Percentiles rank a stretch among this genome's conserved stretches.
These are phyloP conservation scores for Rhea americana DNA, from an alignment of 2,113 vertebrate species.

Conservation along the genomic window DNA sequence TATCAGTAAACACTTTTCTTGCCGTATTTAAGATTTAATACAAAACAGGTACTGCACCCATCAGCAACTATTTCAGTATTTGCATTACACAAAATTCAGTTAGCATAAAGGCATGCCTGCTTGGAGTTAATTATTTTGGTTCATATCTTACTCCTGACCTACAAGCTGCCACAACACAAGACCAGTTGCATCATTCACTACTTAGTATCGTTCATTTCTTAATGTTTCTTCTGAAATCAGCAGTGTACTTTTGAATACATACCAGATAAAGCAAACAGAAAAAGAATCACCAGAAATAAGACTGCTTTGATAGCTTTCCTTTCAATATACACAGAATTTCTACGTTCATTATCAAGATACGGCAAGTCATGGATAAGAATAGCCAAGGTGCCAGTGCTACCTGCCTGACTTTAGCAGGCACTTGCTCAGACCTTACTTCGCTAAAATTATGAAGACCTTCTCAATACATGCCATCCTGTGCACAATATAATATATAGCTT, in stretches of 20 bases:
- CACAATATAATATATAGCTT: neutral
- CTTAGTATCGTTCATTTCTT: neutral
- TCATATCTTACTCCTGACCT: neutral
- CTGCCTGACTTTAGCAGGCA: neutral
- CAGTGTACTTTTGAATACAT: neutral
- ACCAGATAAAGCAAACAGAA: neutral
- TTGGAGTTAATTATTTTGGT: neutral
- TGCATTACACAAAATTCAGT: neutral
- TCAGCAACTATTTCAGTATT: neutral
- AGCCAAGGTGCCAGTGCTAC: neutral
- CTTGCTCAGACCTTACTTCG: neutral
- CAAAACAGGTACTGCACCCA: neutral
- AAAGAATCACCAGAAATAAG: accelerated
- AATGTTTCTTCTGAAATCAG: neutral
- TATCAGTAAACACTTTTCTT: neutral
- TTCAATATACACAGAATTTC: neutral
- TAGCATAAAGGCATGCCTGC: neutral
- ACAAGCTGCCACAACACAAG: neutral
- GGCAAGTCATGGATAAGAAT: neutral
- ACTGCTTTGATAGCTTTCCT: neutral
- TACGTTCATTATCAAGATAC: neutral
- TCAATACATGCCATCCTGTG: neutral
- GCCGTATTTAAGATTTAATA: neutral
- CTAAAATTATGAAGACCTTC: neutral
- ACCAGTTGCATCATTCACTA: too few relatives aligned